Percentiles rank a stretch among this genome's conserved stretches.
phyloP scores from a whole-genome alignment of 2,888 invertebrate genomes.

The Molanna angustata region DNA sequence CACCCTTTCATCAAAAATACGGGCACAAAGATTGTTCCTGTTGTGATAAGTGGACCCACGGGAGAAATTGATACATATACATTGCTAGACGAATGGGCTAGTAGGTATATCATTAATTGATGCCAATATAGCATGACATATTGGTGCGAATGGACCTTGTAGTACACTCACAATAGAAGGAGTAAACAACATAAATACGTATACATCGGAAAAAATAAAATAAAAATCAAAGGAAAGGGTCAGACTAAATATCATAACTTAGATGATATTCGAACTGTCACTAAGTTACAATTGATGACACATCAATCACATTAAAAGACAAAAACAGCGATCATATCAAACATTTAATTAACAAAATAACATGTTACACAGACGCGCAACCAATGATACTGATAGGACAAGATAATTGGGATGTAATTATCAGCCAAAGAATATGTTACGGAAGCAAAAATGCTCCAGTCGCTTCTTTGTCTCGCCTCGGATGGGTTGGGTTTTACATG shows the following conservation, averaged over 20 bases:
- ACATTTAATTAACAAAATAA: background rate
- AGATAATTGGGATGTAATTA: conserved; percentile 2
- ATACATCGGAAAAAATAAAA: background rate
- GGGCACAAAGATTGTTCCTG: background rate
- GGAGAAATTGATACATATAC: background rate
- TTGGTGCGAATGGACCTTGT: background rate
- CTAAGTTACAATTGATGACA: background rate
- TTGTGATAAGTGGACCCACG: background rate
- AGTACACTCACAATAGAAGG: background rate
- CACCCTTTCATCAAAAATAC: background rate
- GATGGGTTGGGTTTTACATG: no score
- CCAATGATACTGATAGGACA: background rate
- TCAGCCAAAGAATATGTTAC: background rate
- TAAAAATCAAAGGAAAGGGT: background rate
- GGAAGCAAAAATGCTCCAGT: background rate
- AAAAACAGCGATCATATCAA: background rate
- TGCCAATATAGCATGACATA: background rate
- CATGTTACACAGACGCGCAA: background rate
- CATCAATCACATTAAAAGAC: background rate
- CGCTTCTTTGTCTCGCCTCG: background rate
- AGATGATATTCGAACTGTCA: background rate
- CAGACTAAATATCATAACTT: background rate
- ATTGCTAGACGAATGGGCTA: background rate
- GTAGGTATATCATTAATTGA: background rate
- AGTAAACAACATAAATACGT: background rate